Evolutionary conservation across 2,113 vertebrate genomes (phyloP), one percentile per base, ranked within the genome.

Genomic region (Trematocara stigmaticum): DNA sequence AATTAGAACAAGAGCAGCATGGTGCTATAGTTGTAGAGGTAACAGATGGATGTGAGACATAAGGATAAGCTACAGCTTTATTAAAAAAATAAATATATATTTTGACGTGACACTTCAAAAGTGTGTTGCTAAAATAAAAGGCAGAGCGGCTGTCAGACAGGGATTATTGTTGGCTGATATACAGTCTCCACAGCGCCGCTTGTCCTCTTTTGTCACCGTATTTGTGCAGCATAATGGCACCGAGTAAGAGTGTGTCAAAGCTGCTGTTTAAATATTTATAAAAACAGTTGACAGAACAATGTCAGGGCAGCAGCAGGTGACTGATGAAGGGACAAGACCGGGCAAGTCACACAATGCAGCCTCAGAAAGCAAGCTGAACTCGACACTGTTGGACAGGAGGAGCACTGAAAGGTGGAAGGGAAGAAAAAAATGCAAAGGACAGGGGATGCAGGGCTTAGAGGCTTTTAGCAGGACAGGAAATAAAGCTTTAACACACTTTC

Each of bases 191-290:
- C 56, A 23, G 79, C 10, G 6, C 16, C 5, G 23, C 82, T 87
- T 86, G 84, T 64, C 64, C 51, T 71, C 23, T 74, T 91, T 81
- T 88, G 88, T 91, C 84, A 53, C 85, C 40, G 45, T 38, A 42
- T 92, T 86, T 91, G 66, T 81, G 82, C 66, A 52, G 49, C 82
- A 87, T 90, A 95, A 92, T 84, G 74, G 51, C 76, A 53, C 69
- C 4, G 15, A 87, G 83, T 82, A 79, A 87, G 84, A 78, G 82
- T 5, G 38, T 53, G 87, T 89, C 84, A 89, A 87, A 88, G 90
- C 82, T 45, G 13, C 84, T 51, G 83, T 84, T 96, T 83, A 95
- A 94, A 94, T 94, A 95, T 95, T 92, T 56, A 95, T 88, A 78
- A 81, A 87, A 88, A 85, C 87, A 92, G 87, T 89, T 89, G 81